A percentile compares a stretch with the other conserved stretches of the same genome.
Evolutionary conservation across 2,113 vertebrate genomes (phyloP).

Genomic region (Arenaria interpres): DNA sequence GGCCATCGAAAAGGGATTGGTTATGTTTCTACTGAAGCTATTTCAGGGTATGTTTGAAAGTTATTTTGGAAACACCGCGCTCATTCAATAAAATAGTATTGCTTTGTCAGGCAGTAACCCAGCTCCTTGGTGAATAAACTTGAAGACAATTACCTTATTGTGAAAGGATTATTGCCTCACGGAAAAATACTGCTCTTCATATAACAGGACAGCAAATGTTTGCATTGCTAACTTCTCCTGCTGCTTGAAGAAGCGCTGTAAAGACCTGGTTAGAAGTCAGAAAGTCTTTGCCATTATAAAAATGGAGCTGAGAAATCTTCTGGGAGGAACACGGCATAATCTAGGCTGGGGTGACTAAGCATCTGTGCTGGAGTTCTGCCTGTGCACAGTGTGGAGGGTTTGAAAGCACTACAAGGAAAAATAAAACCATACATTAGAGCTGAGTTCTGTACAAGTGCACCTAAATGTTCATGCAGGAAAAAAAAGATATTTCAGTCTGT

Average conservation of each 20-base stretch:
- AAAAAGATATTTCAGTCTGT: not conserved
- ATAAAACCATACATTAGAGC: not conserved
- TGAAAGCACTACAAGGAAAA: not conserved
- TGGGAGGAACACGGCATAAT: not conserved
- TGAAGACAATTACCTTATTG: not conserved
- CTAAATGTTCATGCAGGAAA: not conserved
- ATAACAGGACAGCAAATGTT: not conserved
- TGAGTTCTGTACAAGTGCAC: not conserved
- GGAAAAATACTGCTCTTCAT: not conserved
- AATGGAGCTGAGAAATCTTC: not conserved
- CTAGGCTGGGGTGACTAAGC: not conserved
- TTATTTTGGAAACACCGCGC: not conserved
- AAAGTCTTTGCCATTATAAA: not conserved
- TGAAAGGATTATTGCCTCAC: not conserved
- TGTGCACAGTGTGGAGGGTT: not conserved
- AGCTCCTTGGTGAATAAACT: not conserved
- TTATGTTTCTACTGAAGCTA: not conserved
- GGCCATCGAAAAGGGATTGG: not conserved
- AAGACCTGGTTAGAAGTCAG: not conserved
- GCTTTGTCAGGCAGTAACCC: not conserved
- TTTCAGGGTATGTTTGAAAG: not conserved
- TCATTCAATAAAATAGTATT: not conserved
- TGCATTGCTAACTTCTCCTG: not conserved
- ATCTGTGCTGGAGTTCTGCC: constrained; percentile 5
- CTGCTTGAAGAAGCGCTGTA: not conserved